A percentile compares a stretch with the other conserved stretches of the same genome.
These are phyloP conservation scores for Ormyrus nitidulus DNA, from an alignment of 2,888 invertebrate species.

Conservation along the genomic window DNA sequence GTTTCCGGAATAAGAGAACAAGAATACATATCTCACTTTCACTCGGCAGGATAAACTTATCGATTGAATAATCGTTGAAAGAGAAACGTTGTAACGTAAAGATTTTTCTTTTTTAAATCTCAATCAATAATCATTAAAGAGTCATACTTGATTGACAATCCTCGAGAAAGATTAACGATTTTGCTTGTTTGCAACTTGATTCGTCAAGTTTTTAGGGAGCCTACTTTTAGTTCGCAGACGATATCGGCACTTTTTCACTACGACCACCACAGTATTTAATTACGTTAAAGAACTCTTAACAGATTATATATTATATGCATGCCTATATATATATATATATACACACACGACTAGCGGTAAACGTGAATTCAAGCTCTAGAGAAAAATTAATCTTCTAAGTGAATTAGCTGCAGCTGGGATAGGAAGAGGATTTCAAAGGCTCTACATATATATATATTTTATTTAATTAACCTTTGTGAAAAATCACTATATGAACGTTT, in stretches of 20 bases:
- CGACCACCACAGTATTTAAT: conserved; percentile 43
- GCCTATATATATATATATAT: conserved; percentile 46
- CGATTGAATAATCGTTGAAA: conserved; percentile 13
- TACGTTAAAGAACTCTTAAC: conserved; percentile 39
- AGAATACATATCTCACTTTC: conserved; percentile 8
- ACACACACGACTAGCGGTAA: conserved; percentile 34
- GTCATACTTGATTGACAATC: too few species aligned
- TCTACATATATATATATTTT: not conserved
- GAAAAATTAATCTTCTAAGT: conserved; percentile 45
- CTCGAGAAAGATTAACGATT: not conserved
- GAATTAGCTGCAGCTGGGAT: conserved; percentile 36
- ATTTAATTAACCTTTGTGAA: not conserved
- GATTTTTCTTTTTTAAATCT: not conserved
- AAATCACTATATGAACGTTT: too few species aligned
- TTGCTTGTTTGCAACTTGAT: not conserved
- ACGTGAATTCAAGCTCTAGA: conserved; percentile 36
- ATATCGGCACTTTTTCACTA: conserved; percentile 23
- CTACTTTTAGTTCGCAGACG: not conserved
- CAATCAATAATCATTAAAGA: too few species aligned
- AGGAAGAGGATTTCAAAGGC: too few species aligned
- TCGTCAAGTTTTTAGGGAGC: too few species aligned
- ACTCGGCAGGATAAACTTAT: conserved; percentile 31
- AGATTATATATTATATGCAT: conserved; percentile 46
- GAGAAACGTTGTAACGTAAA: not conserved
- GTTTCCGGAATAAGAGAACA: not conserved